A percentile compares a stretch with the other conserved stretches of the same genome.
Evolutionary conservation across 2,797 vertebrate species (phyloP).

Genomic region (Hemitrygon akajei): DNA sequence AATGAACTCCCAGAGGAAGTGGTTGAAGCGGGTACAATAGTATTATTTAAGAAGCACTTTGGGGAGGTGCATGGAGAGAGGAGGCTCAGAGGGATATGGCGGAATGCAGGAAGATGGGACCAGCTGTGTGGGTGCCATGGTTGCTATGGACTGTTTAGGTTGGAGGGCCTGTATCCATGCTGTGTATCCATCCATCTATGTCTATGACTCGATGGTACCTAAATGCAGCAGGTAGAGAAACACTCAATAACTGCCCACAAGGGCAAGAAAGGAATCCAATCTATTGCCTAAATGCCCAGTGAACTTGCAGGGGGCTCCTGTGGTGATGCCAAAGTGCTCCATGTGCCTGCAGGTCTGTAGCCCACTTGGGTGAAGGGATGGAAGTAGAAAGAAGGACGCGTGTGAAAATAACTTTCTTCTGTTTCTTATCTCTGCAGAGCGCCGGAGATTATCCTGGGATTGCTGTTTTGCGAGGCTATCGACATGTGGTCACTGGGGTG

Average conservation of each 20-base stretch:
- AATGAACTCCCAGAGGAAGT: too few relatives aligned
- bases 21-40: too few relatives aligned
- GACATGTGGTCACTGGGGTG: constrained; percentile 99
- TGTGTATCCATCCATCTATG: too few relatives aligned
- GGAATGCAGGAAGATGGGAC: too few relatives aligned
- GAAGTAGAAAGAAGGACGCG: not conserved
- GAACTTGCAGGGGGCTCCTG: not conserved
- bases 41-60: too few relatives aligned
- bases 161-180: too few relatives aligned
- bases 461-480: constrained; percentile 94
- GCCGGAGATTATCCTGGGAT: constrained; percentile 94
- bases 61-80: too few relatives aligned
- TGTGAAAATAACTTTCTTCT: not conserved
- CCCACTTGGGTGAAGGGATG: not conserved
- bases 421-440: constrained; percentile 61
- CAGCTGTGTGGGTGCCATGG: too few relatives aligned
- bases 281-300: not conserved
- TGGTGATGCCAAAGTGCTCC: too few relatives aligned
- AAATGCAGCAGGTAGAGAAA: not conserved
- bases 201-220: not conserved
- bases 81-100: too few relatives aligned
- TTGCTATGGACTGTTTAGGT: too few relatives aligned
- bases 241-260: not conserved
- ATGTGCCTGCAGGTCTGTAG: not conserved
- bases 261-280: not conserved